Evolutionary conservation across 2,113 vertebrate genomes (phyloP).

Genomic region (Oreochromis spilurus): DNA sequence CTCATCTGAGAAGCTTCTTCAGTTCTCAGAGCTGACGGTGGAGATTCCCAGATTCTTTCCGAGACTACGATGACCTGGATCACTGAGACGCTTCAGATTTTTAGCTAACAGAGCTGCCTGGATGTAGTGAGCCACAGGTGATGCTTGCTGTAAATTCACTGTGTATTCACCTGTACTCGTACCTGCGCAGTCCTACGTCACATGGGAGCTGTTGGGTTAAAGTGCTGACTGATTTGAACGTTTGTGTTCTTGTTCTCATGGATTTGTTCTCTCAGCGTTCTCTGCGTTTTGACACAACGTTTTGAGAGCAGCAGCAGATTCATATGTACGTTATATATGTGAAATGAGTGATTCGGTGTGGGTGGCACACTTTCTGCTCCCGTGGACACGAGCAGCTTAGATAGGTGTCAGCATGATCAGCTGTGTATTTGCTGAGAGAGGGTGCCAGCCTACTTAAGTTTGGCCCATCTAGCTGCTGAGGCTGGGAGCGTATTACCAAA

Average conservation of each 20-base stretch:
- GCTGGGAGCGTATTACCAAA: conserved; percentile 37
- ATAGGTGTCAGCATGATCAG: not conserved
- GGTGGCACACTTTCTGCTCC: not conserved
- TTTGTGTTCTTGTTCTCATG: not conserved
- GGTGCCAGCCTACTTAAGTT: conserved; percentile 27
- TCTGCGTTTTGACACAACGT: not conserved
- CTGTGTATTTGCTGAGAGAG: not conserved
- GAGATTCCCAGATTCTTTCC: not conserved
- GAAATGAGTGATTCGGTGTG: not conserved
- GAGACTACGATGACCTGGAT: not conserved
- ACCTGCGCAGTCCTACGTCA: not conserved
- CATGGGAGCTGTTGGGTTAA: not conserved
- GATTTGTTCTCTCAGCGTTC: not conserved
- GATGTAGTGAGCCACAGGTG: not conserved
- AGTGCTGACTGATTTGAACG: not conserved
- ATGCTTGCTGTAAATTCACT: not conserved
- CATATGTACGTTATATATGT: not conserved
- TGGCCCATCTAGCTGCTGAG: conserved; percentile 5
- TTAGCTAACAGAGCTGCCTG: not conserved
- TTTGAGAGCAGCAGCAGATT: not conserved
- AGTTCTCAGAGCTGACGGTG: no score
- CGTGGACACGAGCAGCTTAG: conserved; percentile 2
- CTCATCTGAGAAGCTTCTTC: not conserved
- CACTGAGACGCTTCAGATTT: not conserved
- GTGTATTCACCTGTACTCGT: not conserved